Conservation (phyloP, 2,888 invertebrate genomes). For the Camponotus fellah region DNA sequence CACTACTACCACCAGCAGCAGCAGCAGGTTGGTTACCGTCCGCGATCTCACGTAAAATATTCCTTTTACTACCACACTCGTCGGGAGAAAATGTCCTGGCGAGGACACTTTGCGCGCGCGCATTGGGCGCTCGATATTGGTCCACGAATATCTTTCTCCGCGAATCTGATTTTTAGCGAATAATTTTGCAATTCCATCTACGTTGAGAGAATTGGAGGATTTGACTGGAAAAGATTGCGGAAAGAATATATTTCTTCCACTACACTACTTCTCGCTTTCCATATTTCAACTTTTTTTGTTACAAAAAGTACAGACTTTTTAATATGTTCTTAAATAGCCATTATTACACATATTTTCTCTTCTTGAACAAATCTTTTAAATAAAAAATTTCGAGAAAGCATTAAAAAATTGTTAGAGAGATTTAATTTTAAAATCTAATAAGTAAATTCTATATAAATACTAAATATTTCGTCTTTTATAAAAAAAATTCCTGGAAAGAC, state of each 20-base stretch:
- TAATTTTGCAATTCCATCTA: background rate
- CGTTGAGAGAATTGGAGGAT: background rate
- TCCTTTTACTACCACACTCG: background rate
- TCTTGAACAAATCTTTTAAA: background rate
- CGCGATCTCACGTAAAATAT: conserved; percentile 36
- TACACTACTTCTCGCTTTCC: background rate
- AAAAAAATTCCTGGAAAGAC: background rate
- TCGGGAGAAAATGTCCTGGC: background rate
- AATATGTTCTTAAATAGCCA: background rate
- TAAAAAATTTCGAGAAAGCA: background rate
- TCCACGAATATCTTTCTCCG: background rate
- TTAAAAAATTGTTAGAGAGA: background rate
- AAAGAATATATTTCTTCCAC: background rate
- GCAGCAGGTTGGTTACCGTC: conserved; percentile 80
- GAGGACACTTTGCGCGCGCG: conserved; percentile 10
- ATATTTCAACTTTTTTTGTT: background rate
- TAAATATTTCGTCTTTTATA: background rate
- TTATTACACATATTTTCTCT: background rate
- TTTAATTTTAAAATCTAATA: background rate
- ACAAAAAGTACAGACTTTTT: background rate
- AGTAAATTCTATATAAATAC: conserved; percentile 5
- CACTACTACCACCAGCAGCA: conserved; percentile 84
- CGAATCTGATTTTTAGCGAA: conserved; percentile 3
- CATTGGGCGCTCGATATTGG: conserved; percentile 1
- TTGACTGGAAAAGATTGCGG: background rate